Conservation (phyloP, 2,888 invertebrate genomes). For the Ischnura elegans region DNA sequence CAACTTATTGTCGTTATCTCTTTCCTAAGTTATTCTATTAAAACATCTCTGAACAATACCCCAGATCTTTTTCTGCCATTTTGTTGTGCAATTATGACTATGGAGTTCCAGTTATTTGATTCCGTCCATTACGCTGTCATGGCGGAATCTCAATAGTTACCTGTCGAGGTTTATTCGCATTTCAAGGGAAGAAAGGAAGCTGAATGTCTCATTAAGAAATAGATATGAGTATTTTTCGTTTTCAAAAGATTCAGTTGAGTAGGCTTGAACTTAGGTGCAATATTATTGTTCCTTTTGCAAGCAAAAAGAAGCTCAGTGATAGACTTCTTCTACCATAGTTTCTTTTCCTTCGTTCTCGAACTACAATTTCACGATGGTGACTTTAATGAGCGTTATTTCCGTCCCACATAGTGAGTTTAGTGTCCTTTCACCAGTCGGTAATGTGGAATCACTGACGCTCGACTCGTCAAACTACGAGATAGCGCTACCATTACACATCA, state of each 20-base stretch:
- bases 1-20: no score
- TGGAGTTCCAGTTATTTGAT: no score
- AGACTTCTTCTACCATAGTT: neutral
- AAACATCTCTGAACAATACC: no score
- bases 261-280: neutral
- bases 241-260: neutral
- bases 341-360: neutral
- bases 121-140: no score
- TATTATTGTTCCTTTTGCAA: neutral
- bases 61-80: no score
- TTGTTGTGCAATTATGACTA: no score
- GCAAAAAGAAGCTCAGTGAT: neutral
- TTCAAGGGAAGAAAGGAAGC: no score
- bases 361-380: neutral
- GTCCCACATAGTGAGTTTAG: neutral
- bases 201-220: neutral
- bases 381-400: neutral
- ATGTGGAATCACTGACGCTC: neutral
- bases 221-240: neutral
- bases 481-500: neutral
- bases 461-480: neutral
- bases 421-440: neutral
- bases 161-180: no score
- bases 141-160: no score
- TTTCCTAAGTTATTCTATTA: no score